Conservation (phyloP, 2,113 vertebrate genomes). For the Falcunculus frontatus region DNA sequence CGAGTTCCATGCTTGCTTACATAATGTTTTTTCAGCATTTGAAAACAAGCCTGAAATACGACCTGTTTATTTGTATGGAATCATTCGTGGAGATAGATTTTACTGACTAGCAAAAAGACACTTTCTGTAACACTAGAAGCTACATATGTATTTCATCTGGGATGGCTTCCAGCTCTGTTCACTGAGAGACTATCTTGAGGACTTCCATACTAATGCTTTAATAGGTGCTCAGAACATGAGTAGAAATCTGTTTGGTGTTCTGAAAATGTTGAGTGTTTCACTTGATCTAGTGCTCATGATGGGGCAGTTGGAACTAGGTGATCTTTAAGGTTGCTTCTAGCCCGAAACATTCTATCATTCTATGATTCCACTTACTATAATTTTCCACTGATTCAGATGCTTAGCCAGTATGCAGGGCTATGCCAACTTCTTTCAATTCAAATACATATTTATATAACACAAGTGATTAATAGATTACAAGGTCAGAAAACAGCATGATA, state of each 20-base stretch:
- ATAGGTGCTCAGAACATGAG: background rate
- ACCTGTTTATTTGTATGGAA: background rate
- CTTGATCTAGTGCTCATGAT: background rate
- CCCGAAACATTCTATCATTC: background rate
- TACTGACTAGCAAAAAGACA: background rate
- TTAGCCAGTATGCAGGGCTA: background rate
- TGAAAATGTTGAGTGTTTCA: background rate
- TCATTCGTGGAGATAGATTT: background rate
- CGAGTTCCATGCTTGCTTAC: background rate
- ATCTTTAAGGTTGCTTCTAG: background rate
- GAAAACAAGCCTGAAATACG: background rate
- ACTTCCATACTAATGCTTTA: background rate
- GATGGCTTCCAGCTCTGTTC: background rate
- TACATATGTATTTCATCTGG: background rate
- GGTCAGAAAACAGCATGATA: background rate
- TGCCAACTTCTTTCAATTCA: background rate
- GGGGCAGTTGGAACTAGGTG: background rate
- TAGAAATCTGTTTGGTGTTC: background rate
- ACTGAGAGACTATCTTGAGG: background rate
- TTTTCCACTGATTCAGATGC: background rate
- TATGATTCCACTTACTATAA: no score
- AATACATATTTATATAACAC: background rate
- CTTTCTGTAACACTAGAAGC: background rate
- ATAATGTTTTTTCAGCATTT: background rate
- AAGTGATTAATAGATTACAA: background rate